phyloP scores from a whole-genome alignment of 2,113 vertebrate species.

The Bagarius yarrelli region DNA sequence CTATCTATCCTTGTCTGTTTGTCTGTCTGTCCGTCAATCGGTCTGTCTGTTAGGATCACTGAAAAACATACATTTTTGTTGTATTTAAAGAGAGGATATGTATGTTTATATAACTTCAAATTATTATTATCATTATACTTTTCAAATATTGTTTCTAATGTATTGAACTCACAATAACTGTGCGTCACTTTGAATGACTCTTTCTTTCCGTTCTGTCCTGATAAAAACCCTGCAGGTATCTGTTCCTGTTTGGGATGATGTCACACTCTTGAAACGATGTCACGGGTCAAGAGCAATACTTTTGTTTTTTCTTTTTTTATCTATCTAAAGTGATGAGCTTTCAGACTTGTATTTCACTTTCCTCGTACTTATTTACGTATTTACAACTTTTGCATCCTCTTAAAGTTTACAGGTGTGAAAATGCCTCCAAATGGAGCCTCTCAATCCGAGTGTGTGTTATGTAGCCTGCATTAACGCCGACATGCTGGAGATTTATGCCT shows the following conservation, averaged over 20 bases:
- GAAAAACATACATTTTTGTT: too few species aligned
- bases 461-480: slow-evolving; percentile 74
- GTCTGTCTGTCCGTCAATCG: too few species aligned
- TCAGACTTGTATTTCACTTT: slow-evolving; percentile 9
- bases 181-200: neutral
- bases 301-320: slow-evolving; percentile 1
- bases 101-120: neutral
- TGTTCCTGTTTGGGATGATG: neutral
- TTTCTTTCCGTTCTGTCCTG: neutral
- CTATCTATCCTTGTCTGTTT: too few species aligned
- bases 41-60: too few species aligned
- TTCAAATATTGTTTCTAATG: neutral
- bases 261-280: neutral
- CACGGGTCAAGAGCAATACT: slow-evolving; percentile 5
- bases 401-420: slow-evolving; percentile 68
- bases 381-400: slow-evolving; percentile 45
- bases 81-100: too few species aligned
- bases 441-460: slow-evolving; percentile 71
- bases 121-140: too few species aligned
- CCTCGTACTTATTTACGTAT: slow-evolving; percentile 32
- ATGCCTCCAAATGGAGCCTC: slow-evolving; percentile 72
- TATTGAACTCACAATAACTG: neutral
- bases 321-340: neutral
- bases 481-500: slow-evolving; percentile 65
- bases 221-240: neutral